Evolutionary conservation across 2,888 invertebrate species (phyloP), one percentile per base, ranked within the genome.

Genomic region (Volucella inflata): DNA sequence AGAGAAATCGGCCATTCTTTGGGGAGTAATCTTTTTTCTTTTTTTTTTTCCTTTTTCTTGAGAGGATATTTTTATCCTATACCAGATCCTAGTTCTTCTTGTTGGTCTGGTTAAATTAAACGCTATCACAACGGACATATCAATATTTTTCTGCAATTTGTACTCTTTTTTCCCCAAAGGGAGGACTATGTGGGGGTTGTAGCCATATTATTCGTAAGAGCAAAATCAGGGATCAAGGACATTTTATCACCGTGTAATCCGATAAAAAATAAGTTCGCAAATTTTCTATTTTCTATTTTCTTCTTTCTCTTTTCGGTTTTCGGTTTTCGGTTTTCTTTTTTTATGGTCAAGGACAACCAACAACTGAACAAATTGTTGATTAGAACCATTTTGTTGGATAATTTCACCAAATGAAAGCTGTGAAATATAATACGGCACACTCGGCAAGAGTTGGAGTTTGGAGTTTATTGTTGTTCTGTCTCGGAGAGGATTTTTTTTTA

Each of bases 41-140:
- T 60, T 2, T 21, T 21, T 30, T 10, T 21, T 60, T 51, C 60
- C 44, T 76, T 68, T 21, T 60, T 51, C 44, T 42, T 76, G 60
- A 55, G 53, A 30, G 55, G 55, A 46, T 62, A 77, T 70, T 70
- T 78, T 78, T 70, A 30, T 11, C 50, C 77, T 55, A 62, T 77
- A 62, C 59, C 36, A 57, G 9, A 42, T 59, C 46, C 44, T 42
- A 42, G 50, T 71, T 42, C 38, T 51, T n/a, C 62, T 50, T 51
- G 51, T 60, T 65, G 65, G 57, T 65, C 44, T 68, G 62, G 36
- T 38, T 55, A 62, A 70, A 68, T 78, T 64, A 64, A 78, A 64
- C 42, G 59, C 57, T 51, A 57, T 50, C 55, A 50, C 62, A 59
- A 53, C 30, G 71, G 64, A 71, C 64, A 59, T 65, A 79, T 79